Evolutionary conservation across 2,888 invertebrate genomes (phyloP).

Genomic region (Galeruca laticollis): DNA sequence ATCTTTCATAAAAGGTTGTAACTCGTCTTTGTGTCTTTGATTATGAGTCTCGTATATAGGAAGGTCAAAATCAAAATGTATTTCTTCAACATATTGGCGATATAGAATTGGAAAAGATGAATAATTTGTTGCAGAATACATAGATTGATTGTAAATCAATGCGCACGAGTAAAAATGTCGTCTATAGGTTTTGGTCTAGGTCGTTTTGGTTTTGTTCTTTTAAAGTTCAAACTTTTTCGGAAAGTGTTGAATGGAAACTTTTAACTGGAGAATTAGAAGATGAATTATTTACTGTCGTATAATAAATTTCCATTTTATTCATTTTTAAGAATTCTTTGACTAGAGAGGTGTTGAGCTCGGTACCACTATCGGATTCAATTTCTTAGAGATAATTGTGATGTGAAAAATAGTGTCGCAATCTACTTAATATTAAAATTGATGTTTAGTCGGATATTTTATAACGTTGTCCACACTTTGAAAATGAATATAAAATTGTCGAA

Average conservation of each 20-base stretch:
- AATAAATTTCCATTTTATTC: no score
- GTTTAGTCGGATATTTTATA: neutral
- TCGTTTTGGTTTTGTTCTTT: neutral
- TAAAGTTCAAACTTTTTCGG: neutral
- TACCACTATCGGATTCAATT: no score
- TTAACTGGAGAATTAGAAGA: no score
- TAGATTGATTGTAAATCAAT: no score
- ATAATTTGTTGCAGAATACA: no score
- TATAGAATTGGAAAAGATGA: no score
- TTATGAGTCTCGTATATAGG: no score
- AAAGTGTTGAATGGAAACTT: neutral
- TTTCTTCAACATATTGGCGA: no score
- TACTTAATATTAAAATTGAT: neutral
- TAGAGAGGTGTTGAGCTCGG: neutral
- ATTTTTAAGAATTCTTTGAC: neutral
- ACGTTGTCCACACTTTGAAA: conserved; percentile 7
- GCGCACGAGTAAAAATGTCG: neutral
- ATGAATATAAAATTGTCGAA: neutral
- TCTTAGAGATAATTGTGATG: neutral
- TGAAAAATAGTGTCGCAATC: neutral
- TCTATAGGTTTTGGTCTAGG: no score
- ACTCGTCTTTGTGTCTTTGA: no score
- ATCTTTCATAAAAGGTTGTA: neutral
- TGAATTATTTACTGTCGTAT: no score
- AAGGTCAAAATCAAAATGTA: no score